Evolutionary conservation across 1,140 invertebrate genomes (phyloP), one percentile per base, ranked within the genome.

Genomic region (Zaprionus africanus): DNA sequence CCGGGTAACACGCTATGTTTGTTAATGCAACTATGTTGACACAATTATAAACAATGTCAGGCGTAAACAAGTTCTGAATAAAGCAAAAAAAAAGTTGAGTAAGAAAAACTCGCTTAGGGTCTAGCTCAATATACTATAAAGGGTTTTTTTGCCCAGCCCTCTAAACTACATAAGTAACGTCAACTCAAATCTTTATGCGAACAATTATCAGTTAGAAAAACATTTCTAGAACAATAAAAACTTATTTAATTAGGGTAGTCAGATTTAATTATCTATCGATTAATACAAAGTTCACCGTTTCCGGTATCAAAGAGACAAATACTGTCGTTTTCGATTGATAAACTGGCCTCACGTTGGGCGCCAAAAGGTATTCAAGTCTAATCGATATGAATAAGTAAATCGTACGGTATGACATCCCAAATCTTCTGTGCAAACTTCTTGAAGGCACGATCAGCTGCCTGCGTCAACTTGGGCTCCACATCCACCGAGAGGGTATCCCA

Each of bases 401-500:
- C 46, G 19, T 56, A 56, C 15, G 53, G 53, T 56, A 56, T 15
- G 15, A 28, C 1, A n/a, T 56, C 53, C 26, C 13, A 63, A 43
- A 57, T 17, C 24, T 36, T 38, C 24, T 17, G 12, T 51, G 15
- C 66, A 76, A 61, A 57, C 13, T 26, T 38, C 17, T 5, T 38
- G 15, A 56, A 56, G 1, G 26, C 31, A 13, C 19, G 26, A 51
- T 65, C 49, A 28, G 36, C 19, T 22, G 51, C 63, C 22, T 54
- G n/a, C 2, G 12, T 13, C 13, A 65, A 22, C 19, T 65, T 54
- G 28, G 63, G 63, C 51, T 43, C 31, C 49, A 65, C 49, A 36
- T 65, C 63, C 24, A 24, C 7, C 15, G 28, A 53, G 9, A 65
- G 31, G 13, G 49, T 34, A 11, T 65, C 28, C 63, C 63, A 65